Evolutionary conservation across 1,140 invertebrate species (phyloP).

Genomic region (Plodia interpunctella): DNA sequence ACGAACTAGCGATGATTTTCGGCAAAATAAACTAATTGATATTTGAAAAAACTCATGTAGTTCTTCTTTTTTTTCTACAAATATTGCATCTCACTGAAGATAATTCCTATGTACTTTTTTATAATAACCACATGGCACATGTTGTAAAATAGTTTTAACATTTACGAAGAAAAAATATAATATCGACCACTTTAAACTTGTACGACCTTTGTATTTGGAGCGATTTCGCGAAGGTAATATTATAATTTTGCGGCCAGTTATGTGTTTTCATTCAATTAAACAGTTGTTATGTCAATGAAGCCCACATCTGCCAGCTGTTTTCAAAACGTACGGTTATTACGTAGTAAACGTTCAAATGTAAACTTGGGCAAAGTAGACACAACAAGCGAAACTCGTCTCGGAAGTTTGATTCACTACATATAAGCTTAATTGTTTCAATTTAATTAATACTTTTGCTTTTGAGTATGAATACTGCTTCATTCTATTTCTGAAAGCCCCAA

Average conservation of each 20-base stretch:
- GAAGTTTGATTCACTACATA: background rate
- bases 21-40: no score
- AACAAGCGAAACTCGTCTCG: background rate
- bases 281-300: conserved; percentile 24
- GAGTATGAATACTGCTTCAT: no score
- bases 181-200: conserved; percentile 19
- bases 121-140: background rate
- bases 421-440: background rate
- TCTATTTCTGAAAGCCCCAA: background rate
- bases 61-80: no score
- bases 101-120: background rate
- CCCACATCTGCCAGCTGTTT: conserved; percentile 25
- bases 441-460: background rate
- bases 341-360: conserved; percentile 13
- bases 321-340: conserved; percentile 13
- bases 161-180: conserved; percentile 17
- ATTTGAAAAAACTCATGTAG: no score
- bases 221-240: background rate
- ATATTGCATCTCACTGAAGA: no score
- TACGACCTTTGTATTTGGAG: background rate
- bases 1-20: no score
- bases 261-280: conserved; percentile 22
- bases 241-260: conserved; percentile 19
- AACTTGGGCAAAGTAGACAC: conserved; percentile 1
- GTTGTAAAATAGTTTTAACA: background rate